Evolutionary conservation across 2,888 invertebrate species (phyloP).

Genomic region (Eristalis pertinax): DNA sequence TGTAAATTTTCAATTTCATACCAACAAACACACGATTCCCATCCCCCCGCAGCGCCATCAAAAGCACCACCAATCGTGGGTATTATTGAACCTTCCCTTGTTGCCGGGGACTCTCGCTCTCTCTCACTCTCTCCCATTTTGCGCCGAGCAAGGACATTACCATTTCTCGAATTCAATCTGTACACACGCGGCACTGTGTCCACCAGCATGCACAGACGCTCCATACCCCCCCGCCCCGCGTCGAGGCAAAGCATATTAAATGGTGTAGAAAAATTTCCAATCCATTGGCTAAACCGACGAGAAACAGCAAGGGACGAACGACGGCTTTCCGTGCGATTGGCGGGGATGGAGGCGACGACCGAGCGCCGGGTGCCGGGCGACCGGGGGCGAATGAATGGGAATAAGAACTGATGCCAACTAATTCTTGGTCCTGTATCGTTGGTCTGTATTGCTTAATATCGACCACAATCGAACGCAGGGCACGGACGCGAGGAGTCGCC

Average conservation of each 20-base stretch:
- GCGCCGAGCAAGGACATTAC: conserved; percentile 48
- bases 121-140: not conserved
- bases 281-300: conserved; percentile 69
- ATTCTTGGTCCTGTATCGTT: conserved; percentile 52
- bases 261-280: conserved; percentile 71
- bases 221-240: not conserved
- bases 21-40: conserved; percentile 57
- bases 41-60: not conserved
- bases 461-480: conserved; percentile 54
- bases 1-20: conserved; percentile 71
- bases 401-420: conserved; percentile 52
- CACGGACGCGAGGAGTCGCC: not conserved
- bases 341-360: not conserved
- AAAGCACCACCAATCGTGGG: not conserved
- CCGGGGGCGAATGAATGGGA: conserved; percentile 1
- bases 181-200: conserved; percentile 15
- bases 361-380: not conserved
- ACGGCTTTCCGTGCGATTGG: not conserved
- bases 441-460: conserved; percentile 65
- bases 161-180: conserved; percentile 64
- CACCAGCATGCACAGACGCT: conserved; percentile 36
- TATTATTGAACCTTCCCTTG: conserved; percentile 35
- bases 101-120: not conserved
- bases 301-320: conserved; percentile 29
- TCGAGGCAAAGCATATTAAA: conserved; percentile 64